Evolutionary conservation across 2,888 invertebrate genomes (phyloP).

Genomic region (Diaprepes abbreviatus): DNA sequence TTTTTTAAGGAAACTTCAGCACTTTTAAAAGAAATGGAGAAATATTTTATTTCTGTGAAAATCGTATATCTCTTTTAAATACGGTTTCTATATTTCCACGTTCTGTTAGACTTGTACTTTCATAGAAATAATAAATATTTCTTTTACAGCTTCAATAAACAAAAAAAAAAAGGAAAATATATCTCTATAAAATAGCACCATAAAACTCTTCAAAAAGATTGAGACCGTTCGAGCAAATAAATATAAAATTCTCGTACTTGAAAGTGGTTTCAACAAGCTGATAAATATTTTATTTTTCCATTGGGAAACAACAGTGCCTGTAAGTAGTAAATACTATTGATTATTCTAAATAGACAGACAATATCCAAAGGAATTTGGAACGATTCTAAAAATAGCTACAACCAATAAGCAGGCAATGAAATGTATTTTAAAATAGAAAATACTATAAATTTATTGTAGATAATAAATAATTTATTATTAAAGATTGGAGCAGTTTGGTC

Average conservation of each 20-base stretch:
- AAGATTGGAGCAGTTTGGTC: too few relatives aligned
- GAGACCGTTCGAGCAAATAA: constrained; percentile 3
- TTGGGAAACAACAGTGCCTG: not conserved
- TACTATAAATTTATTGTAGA: too few relatives aligned
- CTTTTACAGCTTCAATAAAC: not conserved
- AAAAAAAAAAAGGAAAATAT: not conserved
- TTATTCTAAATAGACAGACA: not conserved
- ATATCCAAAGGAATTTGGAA: not conserved
- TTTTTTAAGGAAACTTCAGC: too few relatives aligned
- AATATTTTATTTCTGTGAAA: too few relatives aligned
- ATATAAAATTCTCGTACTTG: constrained; percentile 6
- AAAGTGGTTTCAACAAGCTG: constrained; percentile 7
- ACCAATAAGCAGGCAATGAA: not conserved
- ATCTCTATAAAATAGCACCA: constrained; percentile 9
- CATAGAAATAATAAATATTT: not conserved
- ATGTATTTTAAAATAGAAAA: too few relatives aligned
- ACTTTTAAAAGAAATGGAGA: too few relatives aligned
- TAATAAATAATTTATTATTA: too few relatives aligned
- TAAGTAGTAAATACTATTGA: constrained; percentile 1
- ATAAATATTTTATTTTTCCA: constrained; percentile 14
- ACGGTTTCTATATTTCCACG: too few relatives aligned
- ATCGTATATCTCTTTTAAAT: too few relatives aligned
- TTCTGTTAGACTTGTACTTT: too few relatives aligned
- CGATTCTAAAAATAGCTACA: not conserved
- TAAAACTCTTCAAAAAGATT: constrained; percentile 9